A percentile compares a stretch with the other conserved stretches of the same genome.
phyloP scores from a whole-genome alignment of 2,888 invertebrate species.

The Portevinia maculata region DNA sequence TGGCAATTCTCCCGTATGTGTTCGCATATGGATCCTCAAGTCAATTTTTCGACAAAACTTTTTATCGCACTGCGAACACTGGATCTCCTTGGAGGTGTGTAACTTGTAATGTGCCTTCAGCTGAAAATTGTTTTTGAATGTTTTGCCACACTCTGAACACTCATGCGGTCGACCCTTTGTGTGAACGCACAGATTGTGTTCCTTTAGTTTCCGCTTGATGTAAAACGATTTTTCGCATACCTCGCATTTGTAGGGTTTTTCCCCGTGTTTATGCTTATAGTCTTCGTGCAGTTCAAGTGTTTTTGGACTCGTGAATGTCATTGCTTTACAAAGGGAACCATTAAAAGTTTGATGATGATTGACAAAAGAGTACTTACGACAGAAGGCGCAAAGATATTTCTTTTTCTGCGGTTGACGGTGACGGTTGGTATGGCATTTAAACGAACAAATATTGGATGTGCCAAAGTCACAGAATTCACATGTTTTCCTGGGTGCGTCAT shows the following conservation, averaged over 20 bases:
- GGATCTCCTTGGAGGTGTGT: constrained; percentile 74
- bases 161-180: constrained; percentile 62
- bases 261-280: constrained; percentile 57
- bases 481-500: constrained; percentile 32
- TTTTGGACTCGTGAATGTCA: constrained; percentile 62
- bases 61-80: constrained; percentile 75
- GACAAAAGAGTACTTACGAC: constrained; percentile 44
- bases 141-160: constrained; percentile 76
- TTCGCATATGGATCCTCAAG: constrained; percentile 75
- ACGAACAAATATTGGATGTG: constrained; percentile 24
- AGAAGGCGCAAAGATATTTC: constrained; percentile 58
- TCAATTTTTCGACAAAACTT: constrained; percentile 75
- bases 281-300: constrained; percentile 71
- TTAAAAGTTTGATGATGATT: too few relatives aligned
- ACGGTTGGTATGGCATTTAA: constrained; percentile 40
- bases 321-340: constrained; percentile 70
- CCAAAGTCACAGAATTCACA: constrained; percentile 45
- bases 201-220: constrained; percentile 37
- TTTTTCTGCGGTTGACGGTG: constrained; percentile 47
- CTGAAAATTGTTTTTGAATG: constrained; percentile 75
- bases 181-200: constrained; percentile 45
- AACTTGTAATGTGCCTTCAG: constrained; percentile 75
- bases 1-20: constrained; percentile 76
- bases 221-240: constrained; percentile 49
- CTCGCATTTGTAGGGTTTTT: constrained; percentile 41